Conservation (phyloP, 2,888 invertebrate genomes). For the Didymodactylos carnosus region DNA sequence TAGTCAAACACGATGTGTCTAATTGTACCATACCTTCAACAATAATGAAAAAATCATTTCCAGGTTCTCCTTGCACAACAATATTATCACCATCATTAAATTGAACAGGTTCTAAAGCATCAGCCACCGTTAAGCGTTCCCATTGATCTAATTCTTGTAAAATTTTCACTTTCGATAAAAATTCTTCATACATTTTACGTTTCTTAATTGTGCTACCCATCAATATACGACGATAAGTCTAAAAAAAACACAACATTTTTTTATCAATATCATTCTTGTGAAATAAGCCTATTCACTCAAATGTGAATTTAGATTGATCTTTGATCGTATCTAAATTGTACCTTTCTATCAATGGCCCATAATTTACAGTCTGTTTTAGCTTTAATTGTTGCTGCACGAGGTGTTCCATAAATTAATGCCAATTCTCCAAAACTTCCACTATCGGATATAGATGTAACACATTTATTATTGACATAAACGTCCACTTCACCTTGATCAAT, state of each 20-base stretch:
- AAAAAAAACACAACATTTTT: not conserved
- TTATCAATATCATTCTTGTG: too few relatives aligned
- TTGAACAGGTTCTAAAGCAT: slow-evolving; percentile 79
- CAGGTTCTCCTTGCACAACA: slow-evolving; percentile 93
- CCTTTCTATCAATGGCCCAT: slow-evolving; percentile 86
- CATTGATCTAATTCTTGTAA: slow-evolving; percentile 68
- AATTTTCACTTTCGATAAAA: slow-evolving; percentile 84
- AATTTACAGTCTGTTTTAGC: slow-evolving; percentile 83
- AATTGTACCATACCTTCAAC: slow-evolving; percentile 41
- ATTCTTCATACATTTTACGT: slow-evolving; percentile 97
- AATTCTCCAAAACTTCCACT: slow-evolving; percentile 96
- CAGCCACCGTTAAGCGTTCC: slow-evolving; percentile 92
- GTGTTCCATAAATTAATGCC: slow-evolving; percentile 93
- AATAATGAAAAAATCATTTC: slow-evolving; percentile 97
- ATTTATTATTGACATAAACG: slow-evolving; percentile 39
- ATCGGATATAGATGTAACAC: slow-evolving; percentile 79
- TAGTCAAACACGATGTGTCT: too few relatives aligned
- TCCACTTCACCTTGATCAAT: slow-evolving; percentile 94
- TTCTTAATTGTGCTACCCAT: slow-evolving; percentile 80
- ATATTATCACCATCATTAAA: slow-evolving; percentile 83
- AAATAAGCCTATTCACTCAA: too few relatives aligned
- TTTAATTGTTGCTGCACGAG: slow-evolving; percentile 92
- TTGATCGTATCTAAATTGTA: too few relatives aligned
- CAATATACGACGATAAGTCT: slow-evolving; percentile 16
- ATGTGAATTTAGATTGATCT: not conserved